Conservation (phyloP, 2,113 vertebrate species). For the Apodemus speciosus region DNA sequence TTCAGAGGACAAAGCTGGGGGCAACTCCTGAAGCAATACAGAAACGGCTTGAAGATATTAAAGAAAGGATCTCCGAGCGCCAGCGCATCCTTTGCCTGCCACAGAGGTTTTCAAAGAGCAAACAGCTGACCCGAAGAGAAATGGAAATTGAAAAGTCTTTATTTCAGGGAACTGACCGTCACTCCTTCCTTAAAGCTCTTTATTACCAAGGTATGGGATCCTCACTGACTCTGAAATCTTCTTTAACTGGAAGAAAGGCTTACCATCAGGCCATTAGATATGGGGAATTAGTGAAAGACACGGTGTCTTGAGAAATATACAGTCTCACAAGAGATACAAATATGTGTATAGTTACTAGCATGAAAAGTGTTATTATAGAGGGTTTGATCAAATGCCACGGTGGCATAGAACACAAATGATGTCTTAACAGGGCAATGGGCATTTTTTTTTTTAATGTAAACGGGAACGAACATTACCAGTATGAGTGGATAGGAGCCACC, state of each 20-base stretch:
- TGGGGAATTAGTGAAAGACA: slow-evolving; percentile 56
- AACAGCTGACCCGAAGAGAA: slow-evolving; percentile 92
- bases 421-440: slow-evolving; percentile 14
- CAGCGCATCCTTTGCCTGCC: slow-evolving; percentile 90
- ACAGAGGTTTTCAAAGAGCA: slow-evolving; percentile 93
- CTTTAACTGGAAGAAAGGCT: slow-evolving; percentile 62
- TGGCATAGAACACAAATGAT: slow-evolving; percentile 28
- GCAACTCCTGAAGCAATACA: slow-evolving; percentile 89
- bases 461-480: neutral
- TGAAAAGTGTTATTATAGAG: slow-evolving; percentile 41
- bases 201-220: slow-evolving; percentile 91
- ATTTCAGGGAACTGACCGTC: slow-evolving; percentile 93
- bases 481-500: slow-evolving; percentile 3
- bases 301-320: neutral
- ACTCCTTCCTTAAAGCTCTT: slow-evolving; percentile 91
- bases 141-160: slow-evolving; percentile 97
- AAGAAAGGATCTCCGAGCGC: slow-evolving; percentile 91
- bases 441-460: slow-evolving; percentile 60
- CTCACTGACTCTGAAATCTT: slow-evolving; percentile 27
- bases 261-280: slow-evolving; percentile 46
- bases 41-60: slow-evolving; percentile 91
- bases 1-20: slow-evolving; percentile 87
- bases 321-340: slow-evolving; percentile 15
- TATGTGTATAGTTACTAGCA: slow-evolving; percentile 20
- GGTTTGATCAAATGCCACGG: slow-evolving; percentile 42